Percentiles rank a stretch among this genome's conserved stretches.
These are phyloP conservation scores for Corticium candelabrum DNA, from an alignment of 37 sponge, comb jelly and placozoan species.

Conservation along the genomic window DNA sequence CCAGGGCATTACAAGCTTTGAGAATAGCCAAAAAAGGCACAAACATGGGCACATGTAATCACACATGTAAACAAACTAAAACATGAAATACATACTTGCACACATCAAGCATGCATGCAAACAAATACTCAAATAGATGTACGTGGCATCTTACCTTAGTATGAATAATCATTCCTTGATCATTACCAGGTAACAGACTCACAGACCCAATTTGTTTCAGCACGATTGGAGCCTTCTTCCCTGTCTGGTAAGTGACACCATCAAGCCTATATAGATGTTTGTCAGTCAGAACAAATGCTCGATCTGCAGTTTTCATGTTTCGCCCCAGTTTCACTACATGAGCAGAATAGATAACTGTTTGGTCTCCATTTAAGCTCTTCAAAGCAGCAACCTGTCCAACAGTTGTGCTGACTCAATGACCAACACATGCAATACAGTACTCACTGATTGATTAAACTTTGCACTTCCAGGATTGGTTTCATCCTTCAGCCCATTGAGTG, in stretches of 20 bases:
- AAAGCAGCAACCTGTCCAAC: slow-evolving; percentile 37
- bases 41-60: no score
- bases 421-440: neutral
- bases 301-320: slow-evolving; percentile 15
- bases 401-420: neutral
- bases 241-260: slow-evolving; percentile 16
- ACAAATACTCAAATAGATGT: no score
- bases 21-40: no score
- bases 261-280: slow-evolving; percentile 46
- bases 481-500: neutral
- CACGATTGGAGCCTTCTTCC: slow-evolving; percentile 35
- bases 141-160: neutral
- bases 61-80: no score
- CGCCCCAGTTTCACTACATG: slow-evolving; percentile 45
- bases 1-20: no score
- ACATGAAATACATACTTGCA: no score
- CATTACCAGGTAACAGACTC: slow-evolving; percentile 29
- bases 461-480: neutral
- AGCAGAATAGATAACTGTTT: slow-evolving; percentile 34
- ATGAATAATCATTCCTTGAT: slow-evolving; percentile 50
- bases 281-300: slow-evolving; percentile 49
- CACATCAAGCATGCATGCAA: no score
- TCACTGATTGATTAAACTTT: neutral
- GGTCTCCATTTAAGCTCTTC: slow-evolving; percentile 28
- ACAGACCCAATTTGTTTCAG: slow-evolving; percentile 25